phyloP scores from a whole-genome alignment of 2,797 vertebrate genomes.

The Vireo griseus region DNA sequence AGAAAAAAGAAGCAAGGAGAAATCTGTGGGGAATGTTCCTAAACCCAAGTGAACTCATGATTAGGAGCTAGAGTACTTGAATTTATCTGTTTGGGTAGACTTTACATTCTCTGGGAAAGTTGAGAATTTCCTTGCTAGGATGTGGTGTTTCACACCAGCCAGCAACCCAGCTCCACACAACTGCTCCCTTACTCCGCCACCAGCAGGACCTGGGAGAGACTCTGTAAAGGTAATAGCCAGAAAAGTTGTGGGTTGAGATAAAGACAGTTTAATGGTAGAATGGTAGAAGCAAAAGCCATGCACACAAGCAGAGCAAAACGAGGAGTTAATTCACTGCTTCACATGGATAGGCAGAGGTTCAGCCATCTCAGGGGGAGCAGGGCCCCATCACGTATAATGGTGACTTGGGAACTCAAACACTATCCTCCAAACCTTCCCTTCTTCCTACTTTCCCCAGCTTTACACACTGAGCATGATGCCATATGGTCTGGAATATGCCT shows the following conservation, averaged over 20 bases:
- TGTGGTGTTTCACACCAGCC: fast-evolving
- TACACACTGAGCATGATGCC: neutral
- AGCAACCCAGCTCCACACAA: neutral
- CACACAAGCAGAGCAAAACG: neutral
- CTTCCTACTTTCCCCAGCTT: neutral
- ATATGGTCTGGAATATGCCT: neutral
- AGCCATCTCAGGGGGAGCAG: neutral
- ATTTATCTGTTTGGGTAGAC: neutral
- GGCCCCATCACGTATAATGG: too few species aligned
- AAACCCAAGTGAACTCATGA: neutral
- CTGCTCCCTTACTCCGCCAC: fast-evolving
- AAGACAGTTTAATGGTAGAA: neutral
- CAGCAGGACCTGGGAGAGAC: neutral
- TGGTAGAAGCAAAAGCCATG: neutral
- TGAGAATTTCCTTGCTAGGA: neutral
- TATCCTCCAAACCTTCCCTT: neutral
- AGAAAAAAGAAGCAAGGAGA: neutral
- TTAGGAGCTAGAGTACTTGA: neutral
- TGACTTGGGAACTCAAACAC: neutral
- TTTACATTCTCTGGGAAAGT: neutral
- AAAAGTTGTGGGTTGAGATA: neutral
- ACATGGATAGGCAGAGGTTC: neutral
- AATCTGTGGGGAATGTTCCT: neutral
- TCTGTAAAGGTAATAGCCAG: neutral
- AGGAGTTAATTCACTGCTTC: neutral